phyloP scores from a whole-genome alignment of 1,140 invertebrate species.

The Solen grandis region DNA sequence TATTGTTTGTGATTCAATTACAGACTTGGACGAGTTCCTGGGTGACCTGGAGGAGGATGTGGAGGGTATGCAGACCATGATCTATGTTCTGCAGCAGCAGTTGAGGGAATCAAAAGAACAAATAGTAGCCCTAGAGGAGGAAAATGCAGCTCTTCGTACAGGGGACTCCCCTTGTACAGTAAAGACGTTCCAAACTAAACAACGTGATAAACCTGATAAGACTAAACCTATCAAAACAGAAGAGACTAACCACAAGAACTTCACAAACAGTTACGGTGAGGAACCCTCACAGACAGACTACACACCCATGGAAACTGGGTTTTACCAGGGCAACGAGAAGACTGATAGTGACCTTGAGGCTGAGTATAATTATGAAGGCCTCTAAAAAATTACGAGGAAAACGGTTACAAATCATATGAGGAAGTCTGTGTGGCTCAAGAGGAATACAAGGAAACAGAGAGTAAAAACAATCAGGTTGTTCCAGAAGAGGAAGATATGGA shows the following conservation, averaged over 20 bases:
- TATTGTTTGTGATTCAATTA: constrained; percentile 67
- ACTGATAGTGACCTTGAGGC: constrained; percentile 52
- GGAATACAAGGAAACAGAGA: background rate
- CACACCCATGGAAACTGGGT: constrained; percentile 9
- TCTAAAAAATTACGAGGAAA: constrained; percentile 43
- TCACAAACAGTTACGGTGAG: background rate
- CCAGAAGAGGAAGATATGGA: background rate
- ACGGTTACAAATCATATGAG: constrained; percentile 33
- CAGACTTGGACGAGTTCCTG: constrained; percentile 96
- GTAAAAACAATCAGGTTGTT: background rate
- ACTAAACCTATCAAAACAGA: constrained; percentile 18
- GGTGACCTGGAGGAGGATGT: constrained; percentile 98
- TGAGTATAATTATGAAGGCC: constrained; percentile 47
- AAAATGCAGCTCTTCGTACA: constrained; percentile 66
- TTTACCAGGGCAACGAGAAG: constrained; percentile 33
- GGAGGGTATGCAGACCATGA: constrained; percentile 98
- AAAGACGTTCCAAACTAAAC: constrained; percentile 6
- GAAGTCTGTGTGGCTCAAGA: constrained; percentile 35
- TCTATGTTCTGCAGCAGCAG: constrained; percentile 96
- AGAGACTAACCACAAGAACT: constrained; percentile 19
- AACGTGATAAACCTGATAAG: background rate
- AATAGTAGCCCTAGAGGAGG: constrained; percentile 68
- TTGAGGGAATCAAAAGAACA: constrained; percentile 82
- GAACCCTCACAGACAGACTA: background rate
- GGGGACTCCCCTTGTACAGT: background rate